phyloP scores from a whole-genome alignment of 2,797 vertebrate genomes.

The Typhlichthys eigenmanni region DNA sequence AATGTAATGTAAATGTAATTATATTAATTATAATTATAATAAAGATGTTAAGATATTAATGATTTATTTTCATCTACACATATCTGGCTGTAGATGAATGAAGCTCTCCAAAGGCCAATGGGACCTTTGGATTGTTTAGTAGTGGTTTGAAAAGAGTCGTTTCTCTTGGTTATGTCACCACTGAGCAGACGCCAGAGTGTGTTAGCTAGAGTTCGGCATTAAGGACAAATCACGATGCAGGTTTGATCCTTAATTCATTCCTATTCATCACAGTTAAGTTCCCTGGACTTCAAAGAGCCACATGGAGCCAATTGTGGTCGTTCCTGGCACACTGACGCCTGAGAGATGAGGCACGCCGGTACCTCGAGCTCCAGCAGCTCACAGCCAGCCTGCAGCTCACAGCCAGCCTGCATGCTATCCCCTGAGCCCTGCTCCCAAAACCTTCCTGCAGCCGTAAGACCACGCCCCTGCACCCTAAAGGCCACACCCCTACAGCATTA shows the following conservation, averaged over 20 bases:
- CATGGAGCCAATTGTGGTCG: conserved; percentile 90
- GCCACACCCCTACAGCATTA: no score
- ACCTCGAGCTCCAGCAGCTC: conserved; percentile 51
- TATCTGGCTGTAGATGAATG: neutral
- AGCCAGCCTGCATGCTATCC: neutral
- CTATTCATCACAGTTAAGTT: conserved; percentile 87
- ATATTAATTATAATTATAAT: neutral
- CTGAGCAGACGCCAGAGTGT: conserved; percentile 35
- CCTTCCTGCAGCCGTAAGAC: conserved; percentile 14
- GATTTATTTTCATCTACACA: neutral
- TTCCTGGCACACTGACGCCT: conserved; percentile 84
- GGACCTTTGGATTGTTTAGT: conserved; percentile 15
- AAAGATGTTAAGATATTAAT: no score
- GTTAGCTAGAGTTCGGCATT: conserved; percentile 38
- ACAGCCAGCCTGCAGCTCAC: conserved; percentile 9
- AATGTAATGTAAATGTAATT: neutral
- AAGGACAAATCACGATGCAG: conserved; percentile 47
- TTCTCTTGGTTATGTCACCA: conserved; percentile 41
- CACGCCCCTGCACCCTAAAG: no score
- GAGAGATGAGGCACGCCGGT: conserved; percentile 83
- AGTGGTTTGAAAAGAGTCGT: conserved; percentile 38
- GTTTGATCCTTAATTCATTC: conserved; percentile 79
- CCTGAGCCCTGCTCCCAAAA: neutral
- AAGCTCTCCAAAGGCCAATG: neutral
- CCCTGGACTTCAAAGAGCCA: conserved; percentile 89